These are phyloP conservation scores for Exocentrus adspersus DNA, from an alignment of 2,888 invertebrate species.

Conservation along the genomic window DNA sequence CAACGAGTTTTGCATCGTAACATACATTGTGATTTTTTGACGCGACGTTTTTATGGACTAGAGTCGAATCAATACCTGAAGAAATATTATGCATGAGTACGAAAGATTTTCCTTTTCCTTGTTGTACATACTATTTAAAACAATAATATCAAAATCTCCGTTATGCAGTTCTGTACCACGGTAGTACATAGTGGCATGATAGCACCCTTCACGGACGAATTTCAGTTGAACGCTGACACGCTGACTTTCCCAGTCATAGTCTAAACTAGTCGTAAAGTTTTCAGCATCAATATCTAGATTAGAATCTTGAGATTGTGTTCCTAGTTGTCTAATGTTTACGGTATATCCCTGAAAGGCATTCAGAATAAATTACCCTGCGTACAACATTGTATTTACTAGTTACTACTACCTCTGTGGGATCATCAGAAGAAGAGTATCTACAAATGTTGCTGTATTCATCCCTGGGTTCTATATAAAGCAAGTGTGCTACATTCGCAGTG, in stretches of 20 bases:
- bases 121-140: constrained; percentile 78
- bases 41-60: constrained; percentile 87
- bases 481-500: constrained; percentile 78
- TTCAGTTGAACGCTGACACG: constrained; percentile 81
- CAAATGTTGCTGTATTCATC: constrained; percentile 93
- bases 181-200: constrained; percentile 82
- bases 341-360: constrained; percentile 73
- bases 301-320: constrained; percentile 63
- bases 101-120: too few species aligned
- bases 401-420: constrained; percentile 64
- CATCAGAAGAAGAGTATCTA: constrained; percentile 68
- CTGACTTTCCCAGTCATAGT: constrained; percentile 82
- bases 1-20: constrained; percentile 84
- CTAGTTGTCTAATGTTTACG: constrained; percentile 70
- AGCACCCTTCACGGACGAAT: constrained; percentile 83
- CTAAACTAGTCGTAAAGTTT: constrained; percentile 68
- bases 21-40: constrained; percentile 86
- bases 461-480: constrained; percentile 87
- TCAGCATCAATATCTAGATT: constrained; percentile 64
- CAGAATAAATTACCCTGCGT: too few species aligned
- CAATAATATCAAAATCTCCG: constrained; percentile 92
- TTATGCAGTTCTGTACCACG: constrained; percentile 81
- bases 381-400: too few species aligned
- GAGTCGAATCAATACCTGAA: constrained; percentile 79
- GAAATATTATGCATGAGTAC: too few species aligned